phyloP scores from a whole-genome alignment of 2,888 invertebrate species.

The Polietes domitor region DNA sequence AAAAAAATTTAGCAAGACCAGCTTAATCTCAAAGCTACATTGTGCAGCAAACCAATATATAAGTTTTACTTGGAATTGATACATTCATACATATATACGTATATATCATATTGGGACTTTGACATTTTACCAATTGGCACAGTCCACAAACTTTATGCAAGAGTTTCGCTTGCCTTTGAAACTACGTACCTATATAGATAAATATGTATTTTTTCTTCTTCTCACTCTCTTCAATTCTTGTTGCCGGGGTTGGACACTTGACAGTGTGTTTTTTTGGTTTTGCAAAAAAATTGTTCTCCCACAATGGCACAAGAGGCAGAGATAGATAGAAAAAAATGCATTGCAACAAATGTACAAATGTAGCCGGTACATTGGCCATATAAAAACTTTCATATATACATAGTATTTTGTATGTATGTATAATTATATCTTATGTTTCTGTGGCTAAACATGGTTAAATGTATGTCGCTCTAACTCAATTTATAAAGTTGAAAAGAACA shows the following conservation, averaged over 20 bases:
- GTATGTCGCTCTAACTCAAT: constrained; percentile 55
- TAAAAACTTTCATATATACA: background rate
- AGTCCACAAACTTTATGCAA: constrained; percentile 51
- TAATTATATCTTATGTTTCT: constrained; percentile 11
- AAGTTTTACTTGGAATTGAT: constrained; percentile 18
- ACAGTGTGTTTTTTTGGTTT: constrained; percentile 51
- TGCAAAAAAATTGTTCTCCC: constrained; percentile 58
- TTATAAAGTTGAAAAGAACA: constrained; percentile 32
- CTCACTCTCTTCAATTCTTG: constrained; percentile 34
- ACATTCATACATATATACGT: background rate
- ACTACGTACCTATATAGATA: too few species aligned
- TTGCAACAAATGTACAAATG: constrained; percentile 37
- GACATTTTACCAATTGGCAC: constrained; percentile 67
- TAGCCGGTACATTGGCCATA: background rate
- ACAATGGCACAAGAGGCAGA: constrained; percentile 50
- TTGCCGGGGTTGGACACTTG: constrained; percentile 65
- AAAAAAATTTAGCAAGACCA: too few species aligned
- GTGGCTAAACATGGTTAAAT: constrained; percentile 52
- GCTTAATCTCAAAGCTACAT: too few species aligned
- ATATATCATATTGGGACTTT: constrained; percentile 58
- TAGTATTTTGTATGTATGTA: background rate
- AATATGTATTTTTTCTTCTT: background rate
- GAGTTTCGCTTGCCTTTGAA: constrained; percentile 23
- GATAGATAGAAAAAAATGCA: constrained; percentile 3
- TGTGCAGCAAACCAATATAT: too few species aligned